A percentile compares a stretch with the other conserved stretches of the same genome.
phyloP scores from a whole-genome alignment of 2,888 invertebrate species.

The Drosophila histrio region DNA sequence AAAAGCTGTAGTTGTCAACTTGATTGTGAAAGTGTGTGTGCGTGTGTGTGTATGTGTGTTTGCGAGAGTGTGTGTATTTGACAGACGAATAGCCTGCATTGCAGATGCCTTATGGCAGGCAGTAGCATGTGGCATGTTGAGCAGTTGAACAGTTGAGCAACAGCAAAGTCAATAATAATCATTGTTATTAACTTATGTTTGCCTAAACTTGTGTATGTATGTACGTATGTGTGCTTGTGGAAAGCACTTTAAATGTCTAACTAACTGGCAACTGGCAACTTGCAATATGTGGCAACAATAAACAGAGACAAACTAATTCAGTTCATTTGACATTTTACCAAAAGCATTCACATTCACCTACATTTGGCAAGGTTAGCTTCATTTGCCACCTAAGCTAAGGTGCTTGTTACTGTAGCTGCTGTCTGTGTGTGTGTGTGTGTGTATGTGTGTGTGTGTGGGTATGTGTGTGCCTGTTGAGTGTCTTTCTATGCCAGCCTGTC shows the following conservation, averaged over 20 bases:
- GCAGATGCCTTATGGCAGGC: constrained; percentile 44
- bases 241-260: constrained; percentile 46
- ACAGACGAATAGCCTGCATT: constrained; percentile 51
- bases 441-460: not conserved
- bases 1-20: constrained; percentile 58
- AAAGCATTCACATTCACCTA: constrained; percentile 37
- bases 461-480: constrained; percentile 19
- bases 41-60: constrained; percentile 12
- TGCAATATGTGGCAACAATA: constrained; percentile 13
- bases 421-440: not conserved
- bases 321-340: constrained; percentile 31
- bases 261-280: constrained; percentile 36
- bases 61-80: constrained; percentile 9
- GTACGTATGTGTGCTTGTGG: constrained; percentile 8
- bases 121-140: constrained; percentile 21
- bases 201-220: not conserved
- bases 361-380: constrained; percentile 44
- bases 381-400: constrained; percentile 26
- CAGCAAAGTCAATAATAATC: constrained; percentile 67
- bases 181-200: constrained; percentile 71
- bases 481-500: constrained; percentile 25
- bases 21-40: constrained; percentile 21
- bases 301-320: constrained; percentile 25
- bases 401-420: constrained; percentile 7
- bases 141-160: constrained; percentile 22